phyloP scores from a whole-genome alignment of 2,113 vertebrate genomes.

The Zosterops borbonicus region DNA sequence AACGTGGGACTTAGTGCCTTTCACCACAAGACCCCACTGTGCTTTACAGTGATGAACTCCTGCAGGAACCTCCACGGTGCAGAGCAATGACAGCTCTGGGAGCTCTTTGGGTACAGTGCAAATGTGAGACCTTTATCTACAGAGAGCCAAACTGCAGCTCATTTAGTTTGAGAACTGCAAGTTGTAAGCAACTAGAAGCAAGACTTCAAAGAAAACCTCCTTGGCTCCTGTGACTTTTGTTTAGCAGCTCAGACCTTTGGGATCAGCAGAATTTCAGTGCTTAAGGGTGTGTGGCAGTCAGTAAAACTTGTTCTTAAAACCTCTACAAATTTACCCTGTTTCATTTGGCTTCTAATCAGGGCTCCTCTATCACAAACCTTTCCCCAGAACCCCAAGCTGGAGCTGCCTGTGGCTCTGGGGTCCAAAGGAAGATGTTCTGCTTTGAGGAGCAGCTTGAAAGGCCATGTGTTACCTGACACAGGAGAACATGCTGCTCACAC shows the following conservation, averaged over 20 bases:
- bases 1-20: not conserved
- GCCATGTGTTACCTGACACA: not conserved
- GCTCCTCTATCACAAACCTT: not conserved
- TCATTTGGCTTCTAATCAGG: not conserved
- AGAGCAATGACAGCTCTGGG: not conserved
- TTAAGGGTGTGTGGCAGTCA: not conserved
- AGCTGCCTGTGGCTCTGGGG: not conserved
- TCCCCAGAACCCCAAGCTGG: not conserved
- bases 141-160: constrained; percentile 9
- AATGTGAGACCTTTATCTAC: not conserved
- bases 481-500: not conserved
- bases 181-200: not conserved
- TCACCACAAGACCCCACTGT: not conserved
- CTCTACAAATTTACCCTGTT: not conserved
- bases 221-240: not conserved
- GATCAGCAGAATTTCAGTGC: not conserved
- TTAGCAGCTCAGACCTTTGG: not conserved
- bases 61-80: not conserved
- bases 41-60: not conserved
- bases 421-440: not conserved
- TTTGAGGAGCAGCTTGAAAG: not conserved
- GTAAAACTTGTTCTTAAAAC: not conserved
- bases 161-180: not conserved
- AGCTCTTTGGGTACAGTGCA: not conserved
- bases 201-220: not conserved